Base-by-base conservation (phyloP, 2,113 vertebrate genomes). In the Cinclus cinclus region DNA sequence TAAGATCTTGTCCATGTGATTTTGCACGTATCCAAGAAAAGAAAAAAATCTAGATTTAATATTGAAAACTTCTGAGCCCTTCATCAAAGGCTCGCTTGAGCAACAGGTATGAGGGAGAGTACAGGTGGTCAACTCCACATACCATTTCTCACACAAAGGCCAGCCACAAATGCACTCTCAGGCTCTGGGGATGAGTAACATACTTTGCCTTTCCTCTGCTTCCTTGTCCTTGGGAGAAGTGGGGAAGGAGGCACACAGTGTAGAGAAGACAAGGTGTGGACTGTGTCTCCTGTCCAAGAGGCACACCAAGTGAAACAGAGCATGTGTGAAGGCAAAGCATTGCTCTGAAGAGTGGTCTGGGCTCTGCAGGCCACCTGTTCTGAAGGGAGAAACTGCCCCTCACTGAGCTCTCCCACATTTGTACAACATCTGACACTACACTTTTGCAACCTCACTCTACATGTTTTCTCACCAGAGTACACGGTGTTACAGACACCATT, bases 71-170 rank as follows among this genome's bases (percentile, higher is more conserved):
- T 88, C 35, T 23, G 39, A 86, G 23, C 17, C 22, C 6, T 65
- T 90, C 30, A 56, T 55, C 35, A 73, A 64, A 79, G 33, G 12
- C 9, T 55, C 24, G 28, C 28, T 28, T 67, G 55, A 92, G 30
- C 3, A 6, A 50, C 33, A 50, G 11, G 9, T 70, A 25, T 13
- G 42, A 77, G 33, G 30, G 21, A 85, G 8, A n/a, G 7, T 33
- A 50, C 33, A 74, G 67, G 5, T 1, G 0, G 46, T 30, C 9
- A 44, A 8, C 17, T 41, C 31, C 12, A 28, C 0, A 0, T 74
- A n/a, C 42, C 15, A 31, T 35, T 91, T 74, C 20, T 42, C 68
- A 69, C 17, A 28, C 7, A 65, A 62, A 74, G 80, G 13, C 31
- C 49, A 65, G 58, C 21, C 28, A 83, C 28, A 74, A 73, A 75